A percentile compares a stretch with the other conserved stretches of the same genome.
These are phyloP conservation scores for Leptinotarsa lineolata DNA, from an alignment of 1,140 invertebrate species.

Conservation along the genomic window DNA sequence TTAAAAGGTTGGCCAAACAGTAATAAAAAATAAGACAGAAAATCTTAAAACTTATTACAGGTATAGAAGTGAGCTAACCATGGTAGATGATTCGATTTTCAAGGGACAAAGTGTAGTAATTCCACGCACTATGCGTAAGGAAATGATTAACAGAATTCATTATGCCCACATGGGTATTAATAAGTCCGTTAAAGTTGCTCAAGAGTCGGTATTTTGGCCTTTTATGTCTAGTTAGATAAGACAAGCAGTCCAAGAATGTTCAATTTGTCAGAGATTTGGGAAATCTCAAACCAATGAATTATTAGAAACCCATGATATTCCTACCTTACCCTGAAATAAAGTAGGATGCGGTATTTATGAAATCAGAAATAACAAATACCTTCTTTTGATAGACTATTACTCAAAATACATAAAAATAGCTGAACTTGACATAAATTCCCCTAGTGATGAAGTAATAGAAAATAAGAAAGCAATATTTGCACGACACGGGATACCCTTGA, in stretches of 20 bases:
- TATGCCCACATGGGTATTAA: conserved; percentile 56
- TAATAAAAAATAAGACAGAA: background rate
- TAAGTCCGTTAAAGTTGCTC: conserved; percentile 46
- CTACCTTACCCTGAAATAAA: conserved; percentile 48
- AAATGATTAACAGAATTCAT: conserved; percentile 56
- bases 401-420: conserved; percentile 49
- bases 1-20: conserved; percentile 53
- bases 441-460: background rate
- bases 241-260: conserved; percentile 54
- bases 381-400: conserved; percentile 54
- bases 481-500: conserved; percentile 50
- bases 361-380: conserved; percentile 47
- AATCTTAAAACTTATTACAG: conserved; percentile 4
- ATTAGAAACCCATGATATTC: conserved; percentile 49
- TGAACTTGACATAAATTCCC: background rate
- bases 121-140: conserved; percentile 47
- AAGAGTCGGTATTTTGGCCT: conserved; percentile 36
- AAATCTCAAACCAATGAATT: conserved; percentile 42
- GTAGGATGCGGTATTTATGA: conserved; percentile 49
- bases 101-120: conserved; percentile 31
- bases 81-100: background rate
- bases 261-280: conserved; percentile 50
- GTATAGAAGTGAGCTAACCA: background rate
- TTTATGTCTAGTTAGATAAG: conserved; percentile 56
- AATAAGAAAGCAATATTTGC: conserved; percentile 44